Base-by-base conservation (phyloP, 2,113 vertebrate species). In the Eulacestoma nigropectus region DNA sequence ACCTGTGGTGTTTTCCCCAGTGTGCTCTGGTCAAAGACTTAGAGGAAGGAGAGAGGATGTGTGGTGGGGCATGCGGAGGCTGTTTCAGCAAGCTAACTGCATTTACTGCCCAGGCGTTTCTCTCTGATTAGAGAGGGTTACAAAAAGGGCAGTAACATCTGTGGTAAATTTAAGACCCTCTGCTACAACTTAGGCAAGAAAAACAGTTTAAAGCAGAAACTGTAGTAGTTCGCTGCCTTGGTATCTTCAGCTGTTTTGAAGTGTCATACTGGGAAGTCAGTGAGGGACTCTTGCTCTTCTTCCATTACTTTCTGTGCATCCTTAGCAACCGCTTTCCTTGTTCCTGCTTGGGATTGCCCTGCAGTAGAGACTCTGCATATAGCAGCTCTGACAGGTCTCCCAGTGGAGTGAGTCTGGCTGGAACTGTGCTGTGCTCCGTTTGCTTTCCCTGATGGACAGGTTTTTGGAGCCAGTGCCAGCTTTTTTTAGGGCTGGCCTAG, bases 261-360 rank as follows among this genome's bases (percentile, higher is more conserved):
- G 35, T 63, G 59, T 56, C 50, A 7, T 44, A 5, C 13, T 49
- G 29, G 17, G 35, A 68, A 63, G 21, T 59, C 19, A 13, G 9
- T 16, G 33, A 16, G 16, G n/a, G 33, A 8, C 8, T 78, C 42
- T 52, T 84, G 16, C 18, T 82, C 35, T 46, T 84, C 42, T 87
- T 75, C 52, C 22, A 4, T 53, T 53, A 8, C 32, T 82, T 87
- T 74, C 49, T 57, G 52, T 62, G 14, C 25, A 32, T 59, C 35
- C 35, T 63, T 52, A 69, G 22, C 42, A 26, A 27, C 4, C 4
- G 4, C 22, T 53, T 74, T 9, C 3, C 37, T 79, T 0, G 0
- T 33, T 75, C 20, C 26, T 42, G 4, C 42, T 69, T 27, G 18
- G 60, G 27, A 41, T 60, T 39, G 17, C n/a, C 14, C 19, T 2